Evolutionary conservation across 2,113 vertebrate genomes (phyloP).

Genomic region (Eulemur rufifrons): DNA sequence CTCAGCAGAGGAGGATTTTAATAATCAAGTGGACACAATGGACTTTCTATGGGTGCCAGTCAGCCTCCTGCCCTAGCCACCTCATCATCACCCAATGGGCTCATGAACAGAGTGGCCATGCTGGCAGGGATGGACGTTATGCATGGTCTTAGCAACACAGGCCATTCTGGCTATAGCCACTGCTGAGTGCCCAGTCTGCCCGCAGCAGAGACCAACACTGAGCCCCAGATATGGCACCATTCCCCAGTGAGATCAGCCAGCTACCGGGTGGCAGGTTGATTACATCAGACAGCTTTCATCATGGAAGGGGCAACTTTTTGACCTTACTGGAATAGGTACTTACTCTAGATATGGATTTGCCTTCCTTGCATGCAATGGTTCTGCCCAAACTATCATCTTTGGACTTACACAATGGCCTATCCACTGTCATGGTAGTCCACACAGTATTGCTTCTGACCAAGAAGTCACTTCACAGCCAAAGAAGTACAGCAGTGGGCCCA

Average conservation of each 20-base stretch:
- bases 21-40: neutral
- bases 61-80: neutral
- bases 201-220: neutral
- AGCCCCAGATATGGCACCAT: neutral
- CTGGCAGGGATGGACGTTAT: neutral
- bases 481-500: neutral
- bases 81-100: neutral
- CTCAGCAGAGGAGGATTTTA: neutral
- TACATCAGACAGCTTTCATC: neutral
- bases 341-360: neutral
- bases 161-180: neutral
- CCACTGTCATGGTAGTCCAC: neutral
- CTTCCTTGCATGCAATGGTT: neutral
- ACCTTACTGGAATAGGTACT: neutral
- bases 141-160: neutral
- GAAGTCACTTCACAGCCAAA: neutral
- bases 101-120: neutral
- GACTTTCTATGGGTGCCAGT: neutral
- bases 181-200: neutral
- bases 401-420: neutral
- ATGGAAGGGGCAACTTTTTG: too few species aligned
- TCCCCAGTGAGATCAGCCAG: neutral
- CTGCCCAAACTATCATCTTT: neutral
- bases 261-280: neutral
- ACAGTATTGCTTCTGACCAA: neutral